Base-by-base conservation (phyloP, 2,113 vertebrate species). In the Crotalus viridis region DNA sequence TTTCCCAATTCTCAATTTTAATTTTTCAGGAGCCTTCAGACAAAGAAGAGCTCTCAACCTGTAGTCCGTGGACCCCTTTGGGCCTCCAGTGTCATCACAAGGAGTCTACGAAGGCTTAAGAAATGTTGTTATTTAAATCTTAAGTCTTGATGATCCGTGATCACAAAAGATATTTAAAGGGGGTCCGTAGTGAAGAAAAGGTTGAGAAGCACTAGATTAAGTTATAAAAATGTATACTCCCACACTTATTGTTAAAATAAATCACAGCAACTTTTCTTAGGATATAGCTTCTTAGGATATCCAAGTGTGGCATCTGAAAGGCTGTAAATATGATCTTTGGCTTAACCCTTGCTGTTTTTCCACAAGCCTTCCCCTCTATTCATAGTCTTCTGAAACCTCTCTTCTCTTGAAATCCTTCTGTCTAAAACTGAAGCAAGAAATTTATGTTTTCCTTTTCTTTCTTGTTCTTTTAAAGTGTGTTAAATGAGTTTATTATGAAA, bases 401-500 rank as follows among this genome's bases (percentile, higher is more conserved):
- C 33, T 43, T 19, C 17, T 33, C 74, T 81, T 43, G 74, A 81
- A 81, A 81, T 21, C 17, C 33, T 0, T 81, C 33, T 81, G 3
- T 43, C 33, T 21, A 81, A 81, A 81, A 81, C 69, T 81, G 69
- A 81, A 43, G 33, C 17, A 81, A 39, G 33, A 81, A 61, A 19
- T 91, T 94, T 88, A 93, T 91, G 94, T 87, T 85, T 3, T 0
- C 0, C 86, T 19, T 89, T 48, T 87, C 15, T 22, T 74, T 54
- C 0, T 95, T 33, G 92, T 91, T 69, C 87, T 56, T 94, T 91
- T 89, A 94, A 93, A 99, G 99, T 90, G 98, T 99, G 97, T 97
- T 99, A 87, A 99, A 99, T 97, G 99, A 99, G 94, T 99, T 99
- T 93, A 99, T 99, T 94, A 98, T 99, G 97, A 99, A 99, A 98